Evolutionary conservation across 2,113 vertebrate species (phyloP).

Genomic region (Sylvietta virens): DNA sequence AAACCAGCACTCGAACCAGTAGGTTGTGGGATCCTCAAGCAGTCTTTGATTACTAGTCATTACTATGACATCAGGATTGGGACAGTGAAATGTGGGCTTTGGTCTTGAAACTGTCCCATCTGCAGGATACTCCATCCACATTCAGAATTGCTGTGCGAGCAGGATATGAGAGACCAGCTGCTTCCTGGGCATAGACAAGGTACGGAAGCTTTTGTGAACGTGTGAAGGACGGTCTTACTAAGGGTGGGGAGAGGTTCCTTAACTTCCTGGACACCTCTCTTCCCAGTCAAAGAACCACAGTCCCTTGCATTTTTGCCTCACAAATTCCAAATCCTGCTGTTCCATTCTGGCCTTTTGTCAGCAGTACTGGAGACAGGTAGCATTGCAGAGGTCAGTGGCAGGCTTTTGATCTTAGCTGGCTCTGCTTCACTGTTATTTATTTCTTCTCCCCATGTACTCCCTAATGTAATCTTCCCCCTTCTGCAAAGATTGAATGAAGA

Average conservation of each 20-base stretch:
- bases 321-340: neutral
- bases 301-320: neutral
- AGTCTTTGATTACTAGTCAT: neutral
- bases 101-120: neutral
- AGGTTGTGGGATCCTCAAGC: neutral
- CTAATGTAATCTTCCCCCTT: neutral
- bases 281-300: neutral
- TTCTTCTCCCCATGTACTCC: neutral
- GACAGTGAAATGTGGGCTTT: neutral
- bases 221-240: neutral
- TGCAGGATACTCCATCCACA: neutral
- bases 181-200: neutral
- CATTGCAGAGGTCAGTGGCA: neutral
- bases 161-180: neutral
- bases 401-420: neutral
- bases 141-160: neutral
- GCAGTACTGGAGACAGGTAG: neutral
- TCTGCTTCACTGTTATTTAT: neutral
- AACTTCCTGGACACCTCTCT: neutral
- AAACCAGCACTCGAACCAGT: neutral
- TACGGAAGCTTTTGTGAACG: fast-evolving
- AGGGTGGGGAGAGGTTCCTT: neutral
- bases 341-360: neutral
- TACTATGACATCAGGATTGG: neutral
- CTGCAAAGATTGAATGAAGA: neutral